Evolutionary conservation across 2,888 invertebrate genomes (phyloP).

Genomic region (Phragmatobia fuliginosa): DNA sequence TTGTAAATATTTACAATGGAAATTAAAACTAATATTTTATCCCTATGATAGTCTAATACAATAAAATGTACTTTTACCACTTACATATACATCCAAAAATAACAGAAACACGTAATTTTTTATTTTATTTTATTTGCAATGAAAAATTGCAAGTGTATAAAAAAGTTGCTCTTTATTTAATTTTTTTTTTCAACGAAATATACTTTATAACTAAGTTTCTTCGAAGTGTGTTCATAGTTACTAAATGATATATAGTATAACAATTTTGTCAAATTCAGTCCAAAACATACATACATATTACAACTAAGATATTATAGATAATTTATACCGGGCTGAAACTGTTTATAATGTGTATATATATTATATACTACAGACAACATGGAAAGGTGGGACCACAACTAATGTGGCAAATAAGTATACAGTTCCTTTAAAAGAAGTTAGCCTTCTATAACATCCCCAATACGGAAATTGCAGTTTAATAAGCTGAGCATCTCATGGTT

Average conservation of each 20-base stretch:
- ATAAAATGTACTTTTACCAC: conserved; percentile 68
- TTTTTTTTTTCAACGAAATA: conserved; percentile 7
- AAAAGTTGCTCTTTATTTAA: not conserved
- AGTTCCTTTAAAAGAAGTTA: not conserved
- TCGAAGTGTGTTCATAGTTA: conserved; percentile 15
- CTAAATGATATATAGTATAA: not conserved
- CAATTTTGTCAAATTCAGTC: conserved; percentile 4
- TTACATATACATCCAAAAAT: conserved; percentile 33
- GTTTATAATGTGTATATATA: not conserved
- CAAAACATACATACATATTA: conserved; percentile 5
- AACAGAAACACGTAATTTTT: conserved; percentile 19
- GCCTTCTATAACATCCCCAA: not conserved
- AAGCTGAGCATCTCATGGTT: not conserved
- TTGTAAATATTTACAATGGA: conserved; percentile 77
- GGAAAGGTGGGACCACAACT: not conserved
- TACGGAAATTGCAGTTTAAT: not conserved
- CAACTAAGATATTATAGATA: not conserved
- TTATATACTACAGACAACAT: not conserved
- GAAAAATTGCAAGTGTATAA: conserved; percentile 9
- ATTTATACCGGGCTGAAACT: not conserved
- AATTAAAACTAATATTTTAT: conserved; percentile 61
- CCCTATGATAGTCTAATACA: conserved; percentile 59
- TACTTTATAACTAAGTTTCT: conserved; percentile 11
- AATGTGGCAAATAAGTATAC: not conserved
- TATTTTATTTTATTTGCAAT: conserved; percentile 17